Conservation (phyloP, 2,113 vertebrate species). For the Eurystomus gularis region DNA sequence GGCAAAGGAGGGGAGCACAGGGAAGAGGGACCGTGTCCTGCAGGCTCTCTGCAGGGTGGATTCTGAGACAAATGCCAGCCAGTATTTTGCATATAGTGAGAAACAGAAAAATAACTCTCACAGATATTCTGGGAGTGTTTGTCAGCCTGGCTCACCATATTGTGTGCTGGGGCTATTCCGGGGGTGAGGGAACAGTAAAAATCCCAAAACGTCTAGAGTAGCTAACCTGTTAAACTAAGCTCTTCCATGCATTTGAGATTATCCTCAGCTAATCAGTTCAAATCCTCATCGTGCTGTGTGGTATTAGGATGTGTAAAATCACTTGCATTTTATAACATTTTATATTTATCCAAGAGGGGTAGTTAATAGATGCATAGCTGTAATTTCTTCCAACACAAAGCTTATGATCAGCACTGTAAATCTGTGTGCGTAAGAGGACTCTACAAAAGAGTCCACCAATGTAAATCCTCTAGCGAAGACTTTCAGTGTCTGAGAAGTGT, state of each 20-base stretch:
- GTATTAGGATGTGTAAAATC: slow-evolving; percentile 30
- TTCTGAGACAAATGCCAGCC: background rate
- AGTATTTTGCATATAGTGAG: background rate
- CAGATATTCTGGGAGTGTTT: background rate
- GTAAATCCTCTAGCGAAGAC: background rate
- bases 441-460: background rate
- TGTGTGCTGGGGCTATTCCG: background rate
- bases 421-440: background rate
- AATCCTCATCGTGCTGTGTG: slow-evolving; percentile 17
- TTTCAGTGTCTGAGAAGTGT: background rate
- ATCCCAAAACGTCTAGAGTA: background rate
- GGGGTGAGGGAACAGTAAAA: background rate
- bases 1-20: background rate
- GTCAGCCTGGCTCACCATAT: background rate
- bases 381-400: background rate
- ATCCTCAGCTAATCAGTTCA: slow-evolving; percentile 39
- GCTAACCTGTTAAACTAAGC: slow-evolving; percentile 45
- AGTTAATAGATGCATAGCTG: background rate
- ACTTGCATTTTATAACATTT: slow-evolving; percentile 23
- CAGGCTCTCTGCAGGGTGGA: background rate
- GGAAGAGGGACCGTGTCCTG: background rate
- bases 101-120: background rate
- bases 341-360: background rate
- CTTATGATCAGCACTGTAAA: background rate
- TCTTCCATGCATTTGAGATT: slow-evolving; percentile 50